Conservation (phyloP, 2,797 vertebrate species). For the Carduelis carduelis region DNA sequence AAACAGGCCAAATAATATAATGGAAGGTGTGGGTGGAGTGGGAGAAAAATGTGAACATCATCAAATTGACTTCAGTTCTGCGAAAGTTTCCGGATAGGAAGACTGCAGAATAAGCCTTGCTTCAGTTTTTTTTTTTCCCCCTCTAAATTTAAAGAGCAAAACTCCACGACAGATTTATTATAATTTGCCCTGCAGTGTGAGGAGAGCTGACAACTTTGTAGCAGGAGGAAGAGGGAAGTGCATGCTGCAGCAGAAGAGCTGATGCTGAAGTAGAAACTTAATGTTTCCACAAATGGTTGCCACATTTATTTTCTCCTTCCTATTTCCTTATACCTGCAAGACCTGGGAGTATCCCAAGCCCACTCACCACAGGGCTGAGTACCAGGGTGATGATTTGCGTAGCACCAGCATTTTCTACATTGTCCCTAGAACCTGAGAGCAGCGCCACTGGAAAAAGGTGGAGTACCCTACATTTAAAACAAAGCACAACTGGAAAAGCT, state of each 20-base stretch:
- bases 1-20: conserved; percentile 23
- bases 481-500: not conserved
- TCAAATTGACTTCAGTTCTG: not conserved
- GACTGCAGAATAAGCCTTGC: not conserved
- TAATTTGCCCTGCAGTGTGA: not conserved
- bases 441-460: not conserved
- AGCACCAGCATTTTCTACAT: not conserved
- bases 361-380: not conserved
- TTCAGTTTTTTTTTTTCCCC: rapidly evolving
- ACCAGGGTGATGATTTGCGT: not conserved
- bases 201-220: not conserved
- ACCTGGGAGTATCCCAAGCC: not conserved
- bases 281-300: not conserved
- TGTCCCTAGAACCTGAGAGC: not conserved
- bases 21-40: not conserved
- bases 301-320: not conserved
- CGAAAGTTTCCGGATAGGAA: not conserved
- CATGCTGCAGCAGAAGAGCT: not conserved
- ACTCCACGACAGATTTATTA: not conserved
- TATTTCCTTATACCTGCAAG: not conserved
- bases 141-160: not conserved
- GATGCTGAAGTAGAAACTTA: not conserved
- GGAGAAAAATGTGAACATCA: not conserved
- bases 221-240: not conserved
- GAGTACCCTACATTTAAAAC: not conserved